These are phyloP conservation scores for Jacana jacana DNA, from an alignment of 2,113 vertebrate genomes.

Conservation along the genomic window DNA sequence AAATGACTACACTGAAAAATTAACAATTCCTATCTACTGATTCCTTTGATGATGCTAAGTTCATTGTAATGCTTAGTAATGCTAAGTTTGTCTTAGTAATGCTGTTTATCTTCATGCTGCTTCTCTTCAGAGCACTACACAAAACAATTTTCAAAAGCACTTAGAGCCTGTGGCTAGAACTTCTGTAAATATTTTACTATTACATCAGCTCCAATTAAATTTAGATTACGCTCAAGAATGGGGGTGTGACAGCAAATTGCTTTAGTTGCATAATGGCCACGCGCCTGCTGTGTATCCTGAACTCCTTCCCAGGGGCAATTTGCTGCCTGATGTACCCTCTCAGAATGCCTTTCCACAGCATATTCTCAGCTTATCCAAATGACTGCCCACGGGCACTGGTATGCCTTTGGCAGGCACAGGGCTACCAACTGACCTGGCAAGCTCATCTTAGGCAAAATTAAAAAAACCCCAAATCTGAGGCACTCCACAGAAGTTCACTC, in stretches of 20 bases:
- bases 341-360: background rate
- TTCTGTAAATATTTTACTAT: background rate
- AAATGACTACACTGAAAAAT: background rate
- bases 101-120: background rate
- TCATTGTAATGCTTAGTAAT: background rate
- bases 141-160: background rate
- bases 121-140: background rate
- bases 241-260: background rate
- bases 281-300: background rate
- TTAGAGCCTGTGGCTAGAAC: background rate
- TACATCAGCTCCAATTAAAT: background rate
- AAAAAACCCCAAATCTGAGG: background rate
- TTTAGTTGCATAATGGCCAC: background rate
- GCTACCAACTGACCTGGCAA: background rate
- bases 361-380: background rate
- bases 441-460: background rate
- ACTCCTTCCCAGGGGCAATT: background rate
- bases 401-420: background rate
- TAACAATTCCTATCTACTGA: background rate
- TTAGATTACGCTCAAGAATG: background rate
- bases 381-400: background rate
- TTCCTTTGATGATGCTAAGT: background rate
- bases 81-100: background rate
- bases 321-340: background rate
- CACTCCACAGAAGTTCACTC: background rate